Conservation (phyloP, 2,113 vertebrate genomes). For the Nestor notabilis region DNA sequence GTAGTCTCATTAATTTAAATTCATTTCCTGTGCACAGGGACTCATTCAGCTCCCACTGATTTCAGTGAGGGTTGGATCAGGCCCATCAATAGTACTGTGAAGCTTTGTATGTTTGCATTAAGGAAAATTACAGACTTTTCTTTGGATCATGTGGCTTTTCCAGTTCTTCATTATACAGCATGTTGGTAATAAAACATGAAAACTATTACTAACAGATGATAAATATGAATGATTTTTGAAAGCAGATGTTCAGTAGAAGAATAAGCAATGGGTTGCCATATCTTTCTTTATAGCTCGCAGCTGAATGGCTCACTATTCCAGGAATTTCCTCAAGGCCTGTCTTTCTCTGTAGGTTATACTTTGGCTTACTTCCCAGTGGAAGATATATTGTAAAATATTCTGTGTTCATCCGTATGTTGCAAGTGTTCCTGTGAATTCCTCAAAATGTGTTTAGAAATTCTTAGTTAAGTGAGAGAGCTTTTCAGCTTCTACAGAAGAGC, state of each 20-base stretch:
- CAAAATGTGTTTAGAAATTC: neutral
- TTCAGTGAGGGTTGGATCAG: constrained; percentile 23
- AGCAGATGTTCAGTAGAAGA: constrained; percentile 43
- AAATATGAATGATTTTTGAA: constrained; percentile 29
- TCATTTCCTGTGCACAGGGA: constrained; percentile 46
- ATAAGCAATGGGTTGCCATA: constrained; percentile 11
- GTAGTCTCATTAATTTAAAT: constrained; percentile 43
- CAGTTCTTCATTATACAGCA: constrained; percentile 47
- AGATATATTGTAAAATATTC: neutral
- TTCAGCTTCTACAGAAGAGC: neutral
- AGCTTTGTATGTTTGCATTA: neutral
- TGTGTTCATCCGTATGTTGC: neutral
- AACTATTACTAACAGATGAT: constrained; percentile 41
- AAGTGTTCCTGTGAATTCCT: neutral
- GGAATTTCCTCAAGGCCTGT: neutral
- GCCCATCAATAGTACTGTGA: neutral
- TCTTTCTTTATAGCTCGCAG: constrained; percentile 35
- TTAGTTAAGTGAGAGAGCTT: neutral
- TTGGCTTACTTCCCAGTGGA: constrained; percentile 9
- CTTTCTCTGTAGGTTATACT: neutral
- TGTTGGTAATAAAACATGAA: constrained; percentile 41
- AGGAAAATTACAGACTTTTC: constrained; percentile 43
- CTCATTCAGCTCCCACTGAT: constrained; percentile 30
- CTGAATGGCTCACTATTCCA: neutral
- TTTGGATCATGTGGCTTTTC: neutral